Evolutionary conservation across 2,888 invertebrate genomes (phyloP), one percentile per base, ranked within the genome.

Genomic region (Micoletzkya japonica): DNA sequence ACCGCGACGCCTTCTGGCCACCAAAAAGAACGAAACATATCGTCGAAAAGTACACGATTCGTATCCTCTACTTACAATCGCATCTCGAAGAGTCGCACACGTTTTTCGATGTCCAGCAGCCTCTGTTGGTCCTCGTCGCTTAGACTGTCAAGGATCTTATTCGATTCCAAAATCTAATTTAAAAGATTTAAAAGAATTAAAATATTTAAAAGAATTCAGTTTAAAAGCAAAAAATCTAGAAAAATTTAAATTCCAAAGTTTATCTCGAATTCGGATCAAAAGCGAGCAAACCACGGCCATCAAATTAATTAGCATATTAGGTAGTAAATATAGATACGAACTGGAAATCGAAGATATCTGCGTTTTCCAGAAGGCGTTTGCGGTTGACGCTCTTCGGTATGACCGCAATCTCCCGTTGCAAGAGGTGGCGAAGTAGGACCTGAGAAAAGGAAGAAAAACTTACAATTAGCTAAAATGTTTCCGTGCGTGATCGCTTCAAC

Each of bases 321-420:
- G n/a, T n/a, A n/a, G n/a, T n/a, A n/a, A n/a, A n/a, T n/a, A n/a
- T n/a, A n/a, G n/a, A n/a, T n/a, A n/a, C n/a, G n/a, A n/a, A n/a
- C 56, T 77, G 68, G 73, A 82, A 82, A 57, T 80, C 80, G 66
- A 78, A 80, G 61, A 78, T 76, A 50, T 76, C 74, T 37, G 78
- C 72, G 70, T 81, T 81, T 70, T 81, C 77, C 28, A 74, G 70
- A 60, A 81, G 70, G 72, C 80, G 63, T 36, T 77, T 74, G 17
- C 77, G 75, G 56, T 74, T 76, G 30, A 74, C 66, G 49, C 71
- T 76, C 70, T 80, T 80, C 44, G 80, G 80, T 63, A 80, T 80
- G 10, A 76, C 76, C 7, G 80, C 76, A 61, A 78, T 74, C 4
- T 73, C 75, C 20, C 74, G 73, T 59, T 80, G 79, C 39, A 76